phyloP scores from a whole-genome alignment of 2,888 invertebrate genomes.

The Euplagia quadripunctaria region DNA sequence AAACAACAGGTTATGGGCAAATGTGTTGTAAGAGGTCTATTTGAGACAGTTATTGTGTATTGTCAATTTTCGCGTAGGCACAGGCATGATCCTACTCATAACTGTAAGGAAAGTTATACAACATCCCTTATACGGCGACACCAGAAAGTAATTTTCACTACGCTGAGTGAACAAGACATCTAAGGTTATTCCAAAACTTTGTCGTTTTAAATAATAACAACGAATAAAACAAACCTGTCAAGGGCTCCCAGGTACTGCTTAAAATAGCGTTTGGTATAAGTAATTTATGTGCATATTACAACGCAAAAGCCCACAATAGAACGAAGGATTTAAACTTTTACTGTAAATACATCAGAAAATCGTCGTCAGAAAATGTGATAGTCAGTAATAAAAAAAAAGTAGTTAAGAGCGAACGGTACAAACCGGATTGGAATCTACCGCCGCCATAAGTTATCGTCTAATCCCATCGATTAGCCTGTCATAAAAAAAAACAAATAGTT shows the following conservation, averaged over 20 bases:
- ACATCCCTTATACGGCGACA: background rate
- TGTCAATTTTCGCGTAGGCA: background rate
- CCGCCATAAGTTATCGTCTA: background rate
- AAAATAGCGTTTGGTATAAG: background rate
- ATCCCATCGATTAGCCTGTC: background rate
- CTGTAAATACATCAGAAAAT: background rate
- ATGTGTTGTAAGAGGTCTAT: background rate
- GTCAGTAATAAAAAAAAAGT: background rate
- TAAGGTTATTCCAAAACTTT: background rate
- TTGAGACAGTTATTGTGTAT: background rate
- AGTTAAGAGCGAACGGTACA: background rate
- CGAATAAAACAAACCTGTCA: background rate
- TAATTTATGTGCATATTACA: too few species aligned
- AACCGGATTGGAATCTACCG: background rate
- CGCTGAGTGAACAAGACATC: background rate
- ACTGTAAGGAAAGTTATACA: background rate
- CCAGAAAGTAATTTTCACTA: background rate
- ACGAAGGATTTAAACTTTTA: too few species aligned
- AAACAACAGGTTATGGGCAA: background rate
- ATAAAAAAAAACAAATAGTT: background rate
- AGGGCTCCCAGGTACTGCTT: background rate
- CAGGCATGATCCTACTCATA: background rate
- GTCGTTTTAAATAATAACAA: background rate
- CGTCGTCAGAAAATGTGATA: background rate
- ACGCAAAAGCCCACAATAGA: too few species aligned